Percentiles rank a stretch among this genome's conserved stretches.
Evolutionary conservation across 2,113 vertebrate species (phyloP).

Genomic region (Anhinga anhinga): DNA sequence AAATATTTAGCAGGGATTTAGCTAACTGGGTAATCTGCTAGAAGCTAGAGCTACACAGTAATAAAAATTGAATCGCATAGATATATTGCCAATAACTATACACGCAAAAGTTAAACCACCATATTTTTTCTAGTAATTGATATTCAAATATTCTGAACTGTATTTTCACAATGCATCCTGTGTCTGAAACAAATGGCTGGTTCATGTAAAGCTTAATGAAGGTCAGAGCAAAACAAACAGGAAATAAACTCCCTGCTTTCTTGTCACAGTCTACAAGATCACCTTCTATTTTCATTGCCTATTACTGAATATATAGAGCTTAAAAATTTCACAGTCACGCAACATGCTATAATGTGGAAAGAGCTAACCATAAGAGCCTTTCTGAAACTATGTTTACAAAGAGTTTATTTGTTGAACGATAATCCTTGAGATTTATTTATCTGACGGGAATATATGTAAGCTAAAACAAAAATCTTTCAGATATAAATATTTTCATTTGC

Average conservation of each 20-base stretch:
- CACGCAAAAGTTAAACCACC: not conserved
- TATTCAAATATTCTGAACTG: not conserved
- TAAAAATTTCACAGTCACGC: not conserved
- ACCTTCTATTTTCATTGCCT: not conserved
- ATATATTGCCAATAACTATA: not conserved
- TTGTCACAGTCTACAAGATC: not conserved
- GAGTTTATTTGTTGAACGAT: not conserved
- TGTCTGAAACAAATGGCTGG: not conserved
- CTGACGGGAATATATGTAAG: not conserved
- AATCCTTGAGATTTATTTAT: not conserved
- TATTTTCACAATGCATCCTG: not conserved
- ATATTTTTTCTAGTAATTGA: not conserved
- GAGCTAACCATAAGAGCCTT: not conserved
- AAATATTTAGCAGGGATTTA: slow-evolving; percentile 7
- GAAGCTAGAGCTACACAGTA: not conserved
- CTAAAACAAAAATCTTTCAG: not conserved
- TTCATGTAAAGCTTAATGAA: not conserved
- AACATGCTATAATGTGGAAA: not conserved
- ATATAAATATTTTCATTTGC: not conserved
- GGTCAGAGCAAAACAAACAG: not conserved
- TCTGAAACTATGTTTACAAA: not conserved
- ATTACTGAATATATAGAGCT: not conserved
- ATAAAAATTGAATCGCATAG: not conserved
- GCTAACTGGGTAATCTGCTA: not conserved
- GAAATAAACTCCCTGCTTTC: not conserved